These are phyloP conservation scores for Aphelinus certus DNA, from an alignment of 1,140 invertebrate genomes.

Conservation along the genomic window DNA sequence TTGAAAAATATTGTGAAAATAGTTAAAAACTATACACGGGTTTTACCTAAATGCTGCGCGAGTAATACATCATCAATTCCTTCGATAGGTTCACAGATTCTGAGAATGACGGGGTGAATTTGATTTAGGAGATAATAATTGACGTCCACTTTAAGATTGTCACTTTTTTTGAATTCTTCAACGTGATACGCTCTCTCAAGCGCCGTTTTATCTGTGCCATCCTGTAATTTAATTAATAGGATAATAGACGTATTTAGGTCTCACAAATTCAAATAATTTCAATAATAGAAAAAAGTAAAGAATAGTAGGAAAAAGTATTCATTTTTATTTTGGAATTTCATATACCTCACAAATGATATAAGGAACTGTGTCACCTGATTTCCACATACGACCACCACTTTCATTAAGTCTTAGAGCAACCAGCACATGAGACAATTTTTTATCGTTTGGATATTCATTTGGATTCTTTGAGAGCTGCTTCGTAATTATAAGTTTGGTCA, in stretches of 20 bases:
- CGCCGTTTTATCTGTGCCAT: constrained; percentile 80
- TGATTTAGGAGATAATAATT: constrained; percentile 88
- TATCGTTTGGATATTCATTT: constrained; percentile 86
- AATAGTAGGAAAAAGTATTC: neutral
- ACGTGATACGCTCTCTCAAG: constrained; percentile 95
- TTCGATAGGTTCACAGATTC: constrained; percentile 95
- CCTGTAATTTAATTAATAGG: constrained; percentile 56
- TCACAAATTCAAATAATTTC: constrained; percentile 4
- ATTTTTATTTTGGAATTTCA: constrained; percentile 18
- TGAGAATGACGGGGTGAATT: constrained; percentile 92
- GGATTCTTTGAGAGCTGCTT: constrained; percentile 97
- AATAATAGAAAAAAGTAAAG: neutral
- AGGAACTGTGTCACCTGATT: constrained; percentile 92
- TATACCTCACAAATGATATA: constrained; percentile 92
- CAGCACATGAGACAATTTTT: constrained; percentile 90
- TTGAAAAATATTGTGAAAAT: constrained; percentile 39
- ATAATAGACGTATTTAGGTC: neutral
- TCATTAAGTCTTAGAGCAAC: constrained; percentile 90
- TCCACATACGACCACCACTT: constrained; percentile 82
- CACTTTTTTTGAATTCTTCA: constrained; percentile 84
- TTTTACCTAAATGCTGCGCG: constrained; percentile 85
- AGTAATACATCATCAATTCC: constrained; percentile 90
- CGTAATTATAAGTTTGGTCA: constrained; percentile 87
- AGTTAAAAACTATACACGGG: neutral
- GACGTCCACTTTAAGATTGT: constrained; percentile 79